Evolutionary conservation across 2,797 vertebrate genomes (phyloP), one percentile per base, ranked within the genome.

Genomic region (Telmatherina bonti): DNA sequence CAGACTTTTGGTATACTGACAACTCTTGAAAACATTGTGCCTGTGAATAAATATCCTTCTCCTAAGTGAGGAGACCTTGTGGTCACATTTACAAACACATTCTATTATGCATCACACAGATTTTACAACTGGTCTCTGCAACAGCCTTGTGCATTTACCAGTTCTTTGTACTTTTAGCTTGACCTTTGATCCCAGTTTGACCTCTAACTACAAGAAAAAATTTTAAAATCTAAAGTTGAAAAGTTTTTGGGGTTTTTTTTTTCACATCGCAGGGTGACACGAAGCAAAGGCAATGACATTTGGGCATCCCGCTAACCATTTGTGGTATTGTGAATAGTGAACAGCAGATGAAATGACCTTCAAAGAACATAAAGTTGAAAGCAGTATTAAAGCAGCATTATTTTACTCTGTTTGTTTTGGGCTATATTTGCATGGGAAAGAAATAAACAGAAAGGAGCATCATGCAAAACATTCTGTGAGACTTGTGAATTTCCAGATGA

Each of bases 131-230:
- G 31, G 15, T 5, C 5, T 53, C 36, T 26, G 15, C 27, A 15
- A 20, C 38, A 33, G 49, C 45, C 31, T 13, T 61, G 38, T 45
- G 53, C 38, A 9, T 61, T 70, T 22, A 20, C 7, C 15, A 1
- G 51, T 47, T 3, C 24, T 27, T 53, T 10, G 35, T 24, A 53
- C 58, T 43, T 26, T 41, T 31, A 61, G 15, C 18, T 16, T 43
- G 27, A 24, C 35, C 54, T 26, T 22, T 58, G 65, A 49, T 43
- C 65, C 55, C 67, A 43, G 7, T 43, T 5, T 68, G 67, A 53
- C 45, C 22, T 16, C 49, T 31, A 16, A 43, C 36, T 54, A 13
- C 51, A 18, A 35, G 22, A 26, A 58, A 57, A 58, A 33, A 13
- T 56, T 15, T 11, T 31, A 7, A 27, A 45, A 33, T 30, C 10